Conservation (phyloP, 2,888 invertebrate genomes). For the Girardia tigrina region DNA sequence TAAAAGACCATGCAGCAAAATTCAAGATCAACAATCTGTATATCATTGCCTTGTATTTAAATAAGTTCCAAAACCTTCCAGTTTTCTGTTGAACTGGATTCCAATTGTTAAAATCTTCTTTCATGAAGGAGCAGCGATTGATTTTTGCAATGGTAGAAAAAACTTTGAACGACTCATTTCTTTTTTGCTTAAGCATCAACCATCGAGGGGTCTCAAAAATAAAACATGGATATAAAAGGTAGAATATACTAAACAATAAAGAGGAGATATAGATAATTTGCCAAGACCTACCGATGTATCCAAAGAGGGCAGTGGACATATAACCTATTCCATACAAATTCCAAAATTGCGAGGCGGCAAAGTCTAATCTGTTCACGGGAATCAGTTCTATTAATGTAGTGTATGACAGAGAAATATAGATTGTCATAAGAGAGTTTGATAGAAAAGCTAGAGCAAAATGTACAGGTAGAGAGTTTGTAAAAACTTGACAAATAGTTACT, state of each 20-base stretch:
- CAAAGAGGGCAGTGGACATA: background rate
- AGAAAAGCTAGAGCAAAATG: background rate
- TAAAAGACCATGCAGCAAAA: background rate
- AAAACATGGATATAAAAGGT: background rate
- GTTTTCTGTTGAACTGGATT: background rate
- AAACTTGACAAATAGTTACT: background rate
- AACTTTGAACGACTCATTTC: background rate
- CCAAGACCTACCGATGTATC: background rate
- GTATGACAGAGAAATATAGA: background rate
- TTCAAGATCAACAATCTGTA: background rate
- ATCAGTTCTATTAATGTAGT: background rate
- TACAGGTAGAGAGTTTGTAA: background rate
- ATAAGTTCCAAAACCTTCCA: background rate
- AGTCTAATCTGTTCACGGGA: background rate
- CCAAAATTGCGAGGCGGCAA: background rate
- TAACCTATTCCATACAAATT: background rate
- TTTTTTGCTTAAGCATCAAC: background rate
- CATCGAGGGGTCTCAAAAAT: background rate
- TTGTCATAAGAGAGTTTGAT: background rate
- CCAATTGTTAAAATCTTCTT: background rate
- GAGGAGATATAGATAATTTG: background rate
- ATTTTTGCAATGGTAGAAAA: background rate
- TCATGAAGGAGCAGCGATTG: background rate
- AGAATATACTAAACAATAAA: background rate
- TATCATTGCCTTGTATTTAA: conserved; percentile 3